Base-by-base conservation (phyloP, 2,888 invertebrate species). In the Drosophila imparisetae region DNA sequence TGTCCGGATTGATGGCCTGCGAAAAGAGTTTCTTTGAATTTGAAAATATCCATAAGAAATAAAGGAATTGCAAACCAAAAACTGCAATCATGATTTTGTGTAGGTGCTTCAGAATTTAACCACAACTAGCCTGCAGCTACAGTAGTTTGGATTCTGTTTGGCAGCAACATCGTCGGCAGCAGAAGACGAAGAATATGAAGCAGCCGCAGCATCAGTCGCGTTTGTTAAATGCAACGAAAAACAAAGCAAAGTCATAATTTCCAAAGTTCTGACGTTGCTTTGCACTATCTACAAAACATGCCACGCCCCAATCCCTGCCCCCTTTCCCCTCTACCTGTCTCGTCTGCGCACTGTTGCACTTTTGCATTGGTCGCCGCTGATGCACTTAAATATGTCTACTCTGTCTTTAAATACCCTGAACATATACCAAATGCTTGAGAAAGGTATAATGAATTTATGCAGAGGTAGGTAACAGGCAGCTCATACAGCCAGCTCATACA, bases 191-290 rank as follows among this genome's bases (percentile, higher is more conserved):
- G 24, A 11, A 36, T 10, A 29, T 42, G 66, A n/a, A 49, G 49
- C 30, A 54, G 38, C 24, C 27, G 32, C 38, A 34, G 27, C 24
- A 49, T 59, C 60, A 32, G 63, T 34, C 29, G 63, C 66, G 73
- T 80, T 80, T 67, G 64, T 74, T 68, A 65, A 73, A 79, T 61
- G 67, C 81, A 80, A 74, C 55, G 53, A 55, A 73, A 79, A 86
- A 79, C 81, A 86, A 86, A 83, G 81, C 83, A 80, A 80, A 84
- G 86, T 89, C 85, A 89, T 87, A 87, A 90, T 88, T 87, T 89
- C 48, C 71, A 88, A 87, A 90, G 86, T 86, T 88, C 77, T 88
- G 88, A 78, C 87, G 84, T 63, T 72, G 58, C 68, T 61, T 61
- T 61, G 53, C 69, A 70, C 73, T 72, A 75, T 80, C 76, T 66